Base-by-base conservation (phyloP, 1,140 invertebrate species). In the Planococcus citri region DNA sequence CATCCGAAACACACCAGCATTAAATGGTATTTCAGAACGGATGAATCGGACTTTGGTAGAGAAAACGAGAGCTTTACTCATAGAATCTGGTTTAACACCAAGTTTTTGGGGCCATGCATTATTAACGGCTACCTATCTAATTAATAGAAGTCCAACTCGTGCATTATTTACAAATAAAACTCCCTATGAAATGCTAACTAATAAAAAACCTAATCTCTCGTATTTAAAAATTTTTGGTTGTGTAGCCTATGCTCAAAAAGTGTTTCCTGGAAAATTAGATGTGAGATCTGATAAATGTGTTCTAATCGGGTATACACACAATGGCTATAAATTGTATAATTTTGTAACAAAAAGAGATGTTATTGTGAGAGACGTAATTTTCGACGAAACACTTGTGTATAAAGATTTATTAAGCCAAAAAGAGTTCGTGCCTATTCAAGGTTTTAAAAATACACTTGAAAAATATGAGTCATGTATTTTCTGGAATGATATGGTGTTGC, bases 1-100 rank as follows among this genome's bases (percentile, higher is more conserved):
- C 9, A 70, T 72, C 14, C 69, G 72, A 21, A 75, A 77, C 37
- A 73, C 74, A 17, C 75, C 78, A 67, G 68, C 76, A 69, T 72
- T 73, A 68, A 80, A 80, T 73, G 78, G 77, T 8, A 70, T 74
- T 25, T 71, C 75, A 20, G 79, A 80, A 73, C 51, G 78, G 57
- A 38, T 75, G 14, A 79, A 79, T 69, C 22, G 77, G 22, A 76
- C 73, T 0, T 20, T 78, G 1, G 24, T 72, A 6, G 73, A 77
- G 21, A 72, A 71, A 68, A 75, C 75, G 2, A 70, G 76, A 68
- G 68, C 75, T 20, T 73, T 79, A 73, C 27, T 79, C 1, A 17
- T 72, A 17, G 74, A 77, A 38, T 64, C 72, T 37, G 38, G 72
- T 1, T 22, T 78, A 14, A 17, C 25, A 21, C 69, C 70, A 27